Conservation (phyloP, 2,888 invertebrate species). For the Drosophila testacea region DNA sequence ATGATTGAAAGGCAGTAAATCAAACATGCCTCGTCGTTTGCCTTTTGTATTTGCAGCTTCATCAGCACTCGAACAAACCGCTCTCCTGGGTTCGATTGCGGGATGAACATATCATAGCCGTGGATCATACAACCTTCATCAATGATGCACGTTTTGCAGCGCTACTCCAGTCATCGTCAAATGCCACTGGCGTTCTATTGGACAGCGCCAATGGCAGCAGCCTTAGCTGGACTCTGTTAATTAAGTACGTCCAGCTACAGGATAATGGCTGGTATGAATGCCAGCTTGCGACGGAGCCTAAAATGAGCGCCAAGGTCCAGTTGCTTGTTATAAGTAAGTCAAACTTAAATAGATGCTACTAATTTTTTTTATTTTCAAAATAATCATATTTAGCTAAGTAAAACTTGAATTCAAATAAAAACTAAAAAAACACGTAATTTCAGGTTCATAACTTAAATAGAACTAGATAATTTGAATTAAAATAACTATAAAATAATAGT, state of each 20-base stretch:
- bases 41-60: conserved; percentile 67
- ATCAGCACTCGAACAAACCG: conserved; percentile 87
- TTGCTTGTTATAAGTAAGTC: conserved; percentile 72
- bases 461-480: too few species aligned
- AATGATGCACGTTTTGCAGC: conserved; percentile 96
- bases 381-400: too few species aligned
- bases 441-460: too few species aligned
- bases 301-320: conserved; percentile 94
- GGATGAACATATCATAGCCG: conserved; percentile 95
- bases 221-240: conserved; percentile 94
- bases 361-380: too few species aligned
- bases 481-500: too few species aligned
- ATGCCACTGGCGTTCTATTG: conserved; percentile 62
- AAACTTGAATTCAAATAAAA: too few species aligned
- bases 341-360: background rate
- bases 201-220: conserved; percentile 89
- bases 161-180: conserved; percentile 81
- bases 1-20: conserved; percentile 48
- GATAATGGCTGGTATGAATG: conserved; percentile 97
- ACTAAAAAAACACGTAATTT: too few species aligned
- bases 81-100: conserved; percentile 95
- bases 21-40: background rate
- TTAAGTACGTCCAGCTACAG: conserved; percentile 94
- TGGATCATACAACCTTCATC: conserved; percentile 93
- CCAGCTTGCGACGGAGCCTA: conserved; percentile 96